These are phyloP conservation scores for Pterocles orientalis DNA, from an alignment of 2,113 vertebrate species.

Conservation along the genomic window DNA sequence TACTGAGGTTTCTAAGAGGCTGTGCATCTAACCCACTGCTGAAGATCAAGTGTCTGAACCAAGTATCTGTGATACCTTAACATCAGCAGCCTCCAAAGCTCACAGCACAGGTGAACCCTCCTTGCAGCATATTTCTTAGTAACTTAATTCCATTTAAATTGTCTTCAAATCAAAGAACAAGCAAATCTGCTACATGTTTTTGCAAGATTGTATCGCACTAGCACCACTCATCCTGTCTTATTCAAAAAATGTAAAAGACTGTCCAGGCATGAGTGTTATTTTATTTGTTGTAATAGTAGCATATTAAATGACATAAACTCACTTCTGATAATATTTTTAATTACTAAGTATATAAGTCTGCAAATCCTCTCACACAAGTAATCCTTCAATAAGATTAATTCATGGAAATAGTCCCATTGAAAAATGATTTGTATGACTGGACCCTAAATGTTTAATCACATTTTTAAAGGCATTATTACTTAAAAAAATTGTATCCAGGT, in stretches of 20 bases:
- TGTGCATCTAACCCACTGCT: constrained; percentile 44
- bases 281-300: neutral
- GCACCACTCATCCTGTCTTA: neutral
- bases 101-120: neutral
- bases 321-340: constrained; percentile 43
- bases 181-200: constrained; percentile 27
- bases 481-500: neutral
- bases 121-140: constrained; percentile 45
- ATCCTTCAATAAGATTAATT: constrained; percentile 50
- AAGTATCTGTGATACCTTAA: constrained; percentile 26
- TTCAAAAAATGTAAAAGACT: neutral
- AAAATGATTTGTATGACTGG: constrained; percentile 23
- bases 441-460: constrained; percentile 23
- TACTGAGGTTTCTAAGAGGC: constrained; percentile 48
- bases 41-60: constrained; percentile 65
- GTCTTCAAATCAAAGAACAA: constrained; percentile 51
- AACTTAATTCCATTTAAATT: constrained; percentile 68
- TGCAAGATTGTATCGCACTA: constrained; percentile 27
- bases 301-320: constrained; percentile 10
- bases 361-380: constrained; percentile 30
- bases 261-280: neutral
- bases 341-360: constrained; percentile 45
- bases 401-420: constrained; percentile 4
- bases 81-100: neutral
- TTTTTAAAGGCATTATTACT: constrained; percentile 10